A percentile compares a stretch with the other conserved stretches of the same genome.
Evolutionary conservation across 2,797 vertebrate genomes (phyloP).

Genomic region (Xerus rutilus): DNA sequence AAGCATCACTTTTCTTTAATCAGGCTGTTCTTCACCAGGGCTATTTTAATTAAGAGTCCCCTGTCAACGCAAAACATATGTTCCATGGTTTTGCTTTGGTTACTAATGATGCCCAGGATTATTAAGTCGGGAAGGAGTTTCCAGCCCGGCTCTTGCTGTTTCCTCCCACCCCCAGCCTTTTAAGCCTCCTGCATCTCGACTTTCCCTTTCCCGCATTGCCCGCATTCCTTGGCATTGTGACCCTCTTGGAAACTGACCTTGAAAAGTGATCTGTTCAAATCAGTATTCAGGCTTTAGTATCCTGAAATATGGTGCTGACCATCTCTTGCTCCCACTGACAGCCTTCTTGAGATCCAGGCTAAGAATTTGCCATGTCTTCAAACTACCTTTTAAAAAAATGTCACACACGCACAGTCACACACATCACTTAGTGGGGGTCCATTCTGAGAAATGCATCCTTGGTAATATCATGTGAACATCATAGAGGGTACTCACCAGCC

Average conservation of each 20-base stretch:
- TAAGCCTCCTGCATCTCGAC: not conserved
- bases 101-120: slow-evolving; percentile 72
- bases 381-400: not conserved
- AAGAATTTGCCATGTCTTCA: not conserved
- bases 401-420: not conserved
- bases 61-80: slow-evolving; percentile 82
- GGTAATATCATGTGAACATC: not conserved
- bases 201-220: not conserved
- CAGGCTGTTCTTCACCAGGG: slow-evolving; percentile 66
- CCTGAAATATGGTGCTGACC: not conserved
- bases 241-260: not conserved
- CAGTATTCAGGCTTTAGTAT: not conserved
- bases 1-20: slow-evolving; percentile 69
- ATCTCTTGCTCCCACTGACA: not conserved
- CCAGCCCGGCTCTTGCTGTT: slow-evolving; percentile 46
- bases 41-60: slow-evolving; percentile 71
- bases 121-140: slow-evolving; percentile 82
- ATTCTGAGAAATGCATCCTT: not conserved
- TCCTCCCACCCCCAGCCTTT: not conserved
- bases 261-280: not conserved
- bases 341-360: not conserved
- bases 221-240: not conserved
- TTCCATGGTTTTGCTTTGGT: slow-evolving; percentile 68
- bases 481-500: too few species aligned
- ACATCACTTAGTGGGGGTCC: too few species aligned